Conservation (phyloP, 2,888 invertebrate genomes). For the Cenopis cana region DNA sequence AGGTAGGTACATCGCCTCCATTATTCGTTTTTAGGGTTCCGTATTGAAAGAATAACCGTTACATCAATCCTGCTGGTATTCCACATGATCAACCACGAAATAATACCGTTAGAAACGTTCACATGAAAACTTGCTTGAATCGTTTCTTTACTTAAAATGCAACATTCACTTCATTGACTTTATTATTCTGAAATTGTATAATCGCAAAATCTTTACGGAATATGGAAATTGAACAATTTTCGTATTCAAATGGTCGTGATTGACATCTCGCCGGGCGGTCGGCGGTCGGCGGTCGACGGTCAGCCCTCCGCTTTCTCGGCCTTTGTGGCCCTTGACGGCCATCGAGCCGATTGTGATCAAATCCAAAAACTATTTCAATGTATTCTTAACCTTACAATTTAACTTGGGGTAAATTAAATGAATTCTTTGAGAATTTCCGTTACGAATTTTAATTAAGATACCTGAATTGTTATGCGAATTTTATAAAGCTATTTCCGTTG, state of each 20-base stretch:
- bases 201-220: constrained; percentile 78
- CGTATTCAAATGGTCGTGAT: constrained; percentile 81
- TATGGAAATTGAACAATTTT: constrained; percentile 74
- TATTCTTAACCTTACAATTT: constrained; percentile 58
- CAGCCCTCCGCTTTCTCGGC: constrained; percentile 56
- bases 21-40: constrained; percentile 22
- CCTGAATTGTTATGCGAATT: constrained; percentile 23
- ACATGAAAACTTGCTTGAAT: constrained; percentile 56
- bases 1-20: constrained; percentile 15
- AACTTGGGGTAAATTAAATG: constrained; percentile 44
- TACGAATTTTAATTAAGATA: constrained; percentile 50
- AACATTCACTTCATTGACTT: constrained; percentile 74
- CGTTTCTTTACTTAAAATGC: constrained; percentile 64
- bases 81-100: constrained; percentile 67
- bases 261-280: constrained; percentile 83
- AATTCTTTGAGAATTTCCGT: constrained; percentile 69
- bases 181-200: constrained; percentile 72
- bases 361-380: constrained; percentile 73
- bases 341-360: constrained; percentile 74
- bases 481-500: constrained; percentile 24
- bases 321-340: constrained; percentile 77
- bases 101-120: constrained; percentile 56
- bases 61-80: constrained; percentile 56
- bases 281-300: constrained; percentile 69
- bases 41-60: constrained; percentile 70